Conservation (phyloP, 64 coral and sea anemone genomes). For the Astreopora myriophthalma region DNA sequence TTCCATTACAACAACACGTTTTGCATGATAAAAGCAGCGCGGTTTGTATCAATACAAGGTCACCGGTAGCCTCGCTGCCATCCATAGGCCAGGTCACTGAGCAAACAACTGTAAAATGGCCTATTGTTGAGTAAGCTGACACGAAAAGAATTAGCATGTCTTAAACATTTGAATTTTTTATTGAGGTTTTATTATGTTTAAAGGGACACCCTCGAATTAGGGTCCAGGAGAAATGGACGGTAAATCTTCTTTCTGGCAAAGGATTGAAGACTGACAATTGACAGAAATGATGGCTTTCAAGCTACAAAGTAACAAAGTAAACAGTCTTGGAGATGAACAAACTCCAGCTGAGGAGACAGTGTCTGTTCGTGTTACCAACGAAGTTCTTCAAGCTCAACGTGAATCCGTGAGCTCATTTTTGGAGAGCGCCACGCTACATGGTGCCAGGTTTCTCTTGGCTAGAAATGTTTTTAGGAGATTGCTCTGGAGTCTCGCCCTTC, state of each 20-base stretch:
- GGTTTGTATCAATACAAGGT: too few species aligned
- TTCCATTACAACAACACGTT: too few species aligned
- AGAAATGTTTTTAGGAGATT: neutral
- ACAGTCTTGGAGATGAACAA: neutral
- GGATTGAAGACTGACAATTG: neutral
- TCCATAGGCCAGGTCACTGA: too few species aligned
- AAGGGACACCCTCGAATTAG: too few species aligned
- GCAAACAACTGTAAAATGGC: too few species aligned
- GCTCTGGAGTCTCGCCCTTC: neutral
- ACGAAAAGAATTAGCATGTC: too few species aligned
- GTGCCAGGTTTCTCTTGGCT: neutral
- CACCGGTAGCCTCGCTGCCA: too few species aligned
- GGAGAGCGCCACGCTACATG: slow-evolving; percentile 13
- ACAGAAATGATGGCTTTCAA: neutral
- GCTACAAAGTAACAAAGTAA: neutral
- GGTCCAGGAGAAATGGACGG: neutral
- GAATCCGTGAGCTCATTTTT: neutral
- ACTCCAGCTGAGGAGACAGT: neutral
- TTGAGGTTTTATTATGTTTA: too few species aligned
- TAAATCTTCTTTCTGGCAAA: neutral
- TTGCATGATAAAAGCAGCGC: too few species aligned
- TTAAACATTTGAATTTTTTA: too few species aligned
- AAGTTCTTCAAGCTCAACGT: neutral
- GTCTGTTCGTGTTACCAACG: neutral
- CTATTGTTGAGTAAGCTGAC: too few species aligned